Base-by-base conservation (phyloP, 2,888 invertebrate genomes). In the Lasioglossum figueresi region DNA sequence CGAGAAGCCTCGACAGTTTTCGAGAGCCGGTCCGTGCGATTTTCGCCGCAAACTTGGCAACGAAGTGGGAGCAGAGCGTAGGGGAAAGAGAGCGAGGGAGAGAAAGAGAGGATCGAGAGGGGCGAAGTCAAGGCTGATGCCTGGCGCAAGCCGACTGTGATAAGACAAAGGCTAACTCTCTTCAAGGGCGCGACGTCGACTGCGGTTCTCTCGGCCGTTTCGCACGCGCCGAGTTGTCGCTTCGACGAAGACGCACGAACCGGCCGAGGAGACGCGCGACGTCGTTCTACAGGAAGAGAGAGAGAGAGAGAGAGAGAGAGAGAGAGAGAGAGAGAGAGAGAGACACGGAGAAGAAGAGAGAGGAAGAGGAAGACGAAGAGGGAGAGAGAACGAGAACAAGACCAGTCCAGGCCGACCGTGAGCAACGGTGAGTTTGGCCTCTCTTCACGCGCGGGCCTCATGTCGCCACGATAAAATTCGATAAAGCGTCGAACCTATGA, bases 111-210 rank as follows among this genome's bases (percentile, higher is more conserved):
- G 4, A n/a, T 14, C 16, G 31, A 76, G 83, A 78, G 70, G 63
- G 80, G 84, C 91, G 91, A 91, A 94, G 94, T 94, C 94, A 94
- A 94, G 94, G 95, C 93, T 93, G 92, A 89, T 88, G 91, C 87
- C 86, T 85, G 89, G 82, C 89, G 88, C 87, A 91, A 91, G 90
- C 88, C 91, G 85, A 89, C 84, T 91, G 90, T 93, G 94, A 94
- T 94, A 94, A 94, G 93, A 94, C 93, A 94, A 94, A 94, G 93
- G 92, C 93, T 92, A 92, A 91, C 92, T 92, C 90, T 91, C 92
- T 89, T 93, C 93, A 93, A 94, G 94, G 93, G 93, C 93, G 90
- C 86, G 85, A 84, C 90, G 70, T 40, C 40, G 85, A 84, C 90
- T 86, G 81, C 83, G 81, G 73, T 34, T 66, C 66, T 66, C 59